A percentile compares a stretch with the other conserved stretches of the same genome.
Conservation (phyloP, 2,888 invertebrate genomes). For the Protodeltote pygarga region DNA sequence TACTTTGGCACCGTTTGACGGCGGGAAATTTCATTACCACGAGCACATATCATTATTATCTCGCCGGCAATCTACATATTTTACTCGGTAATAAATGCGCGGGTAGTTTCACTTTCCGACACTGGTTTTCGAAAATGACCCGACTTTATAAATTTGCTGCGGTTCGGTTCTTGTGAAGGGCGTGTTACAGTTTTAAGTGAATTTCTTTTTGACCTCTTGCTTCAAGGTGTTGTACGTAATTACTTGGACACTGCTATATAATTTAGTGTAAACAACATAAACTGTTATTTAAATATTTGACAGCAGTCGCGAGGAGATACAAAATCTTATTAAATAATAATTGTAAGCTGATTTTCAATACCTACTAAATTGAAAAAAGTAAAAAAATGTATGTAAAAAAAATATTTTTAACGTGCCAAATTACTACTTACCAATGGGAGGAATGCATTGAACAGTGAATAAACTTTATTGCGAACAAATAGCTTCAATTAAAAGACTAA, state of each 20-base stretch:
- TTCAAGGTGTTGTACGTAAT: conserved; percentile 82
- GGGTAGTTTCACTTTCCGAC: conserved; percentile 86
- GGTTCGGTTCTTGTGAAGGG: conserved; percentile 77
- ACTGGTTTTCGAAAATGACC: conserved; percentile 86
- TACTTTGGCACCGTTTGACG: conserved; percentile 87
- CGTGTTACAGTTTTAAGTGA: conserved; percentile 86
- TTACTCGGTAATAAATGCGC: conserved; percentile 85
- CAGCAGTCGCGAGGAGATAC: conserved; percentile 44
- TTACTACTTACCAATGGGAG: conserved; percentile 9
- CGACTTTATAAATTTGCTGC: conserved; percentile 78
- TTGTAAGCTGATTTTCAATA: conserved; percentile 5
- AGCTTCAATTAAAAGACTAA: conserved; percentile 1
- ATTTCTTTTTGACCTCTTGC: conserved; percentile 86
- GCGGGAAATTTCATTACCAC: conserved; percentile 87
- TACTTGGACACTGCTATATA: conserved; percentile 74
- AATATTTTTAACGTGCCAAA: background rate
- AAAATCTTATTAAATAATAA: conserved; percentile 40
- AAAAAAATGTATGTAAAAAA: no score
- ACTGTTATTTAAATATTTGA: conserved; percentile 74
- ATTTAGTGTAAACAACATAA: conserved; percentile 79
- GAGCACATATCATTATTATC: conserved; percentile 87
- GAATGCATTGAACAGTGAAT: background rate
- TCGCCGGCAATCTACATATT: conserved; percentile 86
- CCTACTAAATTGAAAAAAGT: no score
- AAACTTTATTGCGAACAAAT: conserved; percentile 3